A percentile compares a stretch with the other conserved stretches of the same genome.
phyloP scores from a whole-genome alignment of 2,888 invertebrate genomes.

The Chelonus formosanus region DNA sequence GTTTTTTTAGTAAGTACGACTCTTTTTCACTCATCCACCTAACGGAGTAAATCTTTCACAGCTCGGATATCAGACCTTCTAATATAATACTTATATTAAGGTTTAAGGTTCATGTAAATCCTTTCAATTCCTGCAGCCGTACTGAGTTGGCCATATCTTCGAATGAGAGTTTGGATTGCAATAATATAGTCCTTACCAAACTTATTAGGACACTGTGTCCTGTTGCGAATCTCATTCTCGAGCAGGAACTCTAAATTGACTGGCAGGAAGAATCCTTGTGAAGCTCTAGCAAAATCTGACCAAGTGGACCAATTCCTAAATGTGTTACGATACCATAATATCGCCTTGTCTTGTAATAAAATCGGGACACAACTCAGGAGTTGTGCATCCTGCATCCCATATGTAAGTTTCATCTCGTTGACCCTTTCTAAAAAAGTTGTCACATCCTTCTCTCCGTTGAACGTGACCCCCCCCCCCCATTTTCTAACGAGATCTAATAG shows the following conservation, averaged over 20 bases:
- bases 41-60: neutral
- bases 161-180: neutral
- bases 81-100: neutral
- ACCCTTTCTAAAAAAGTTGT: neutral
- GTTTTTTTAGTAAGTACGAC: neutral
- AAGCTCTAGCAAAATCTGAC: too few relatives aligned
- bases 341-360: neutral
- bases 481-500: neutral
- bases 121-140: constrained; percentile 1
- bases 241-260: neutral
- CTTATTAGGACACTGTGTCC: neutral
- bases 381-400: neutral
- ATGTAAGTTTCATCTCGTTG: neutral
- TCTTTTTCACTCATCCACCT: neutral
- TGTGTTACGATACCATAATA: neutral
- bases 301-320: neutral
- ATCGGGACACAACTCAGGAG: neutral
- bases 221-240: neutral
- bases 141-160: neutral
- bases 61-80: neutral
- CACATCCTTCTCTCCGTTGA: neutral
- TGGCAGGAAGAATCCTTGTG: neutral
- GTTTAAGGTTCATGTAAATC: neutral
- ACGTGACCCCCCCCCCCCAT: neutral
- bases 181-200: neutral